These are phyloP conservation scores for Crocodylus rhombifer DNA, from an alignment of 2,797 vertebrate species.

Conservation along the genomic window DNA sequence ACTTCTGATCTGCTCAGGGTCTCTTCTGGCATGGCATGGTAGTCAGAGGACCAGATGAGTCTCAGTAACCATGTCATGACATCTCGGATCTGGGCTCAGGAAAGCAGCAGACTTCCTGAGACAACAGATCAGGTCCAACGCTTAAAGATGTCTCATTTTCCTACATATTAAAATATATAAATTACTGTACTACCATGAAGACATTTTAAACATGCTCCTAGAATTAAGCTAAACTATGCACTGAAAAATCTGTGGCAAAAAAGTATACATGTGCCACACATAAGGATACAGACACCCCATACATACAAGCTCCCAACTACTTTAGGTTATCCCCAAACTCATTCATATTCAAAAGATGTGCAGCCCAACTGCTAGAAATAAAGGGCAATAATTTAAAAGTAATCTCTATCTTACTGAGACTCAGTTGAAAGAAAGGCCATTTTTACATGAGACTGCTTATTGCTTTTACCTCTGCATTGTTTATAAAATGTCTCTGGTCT, in stretches of 20 bases:
- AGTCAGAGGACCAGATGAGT: no score
- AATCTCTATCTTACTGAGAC: background rate
- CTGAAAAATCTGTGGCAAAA: background rate
- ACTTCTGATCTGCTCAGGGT: no score
- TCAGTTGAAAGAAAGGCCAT: background rate
- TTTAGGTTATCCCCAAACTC: background rate
- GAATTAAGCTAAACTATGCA: background rate
- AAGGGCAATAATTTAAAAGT: background rate
- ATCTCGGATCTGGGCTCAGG: no score
- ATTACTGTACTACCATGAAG: background rate
- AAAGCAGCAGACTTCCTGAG: no score
- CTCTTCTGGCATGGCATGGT: no score
- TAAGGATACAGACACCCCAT: background rate
- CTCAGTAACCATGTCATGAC: no score
- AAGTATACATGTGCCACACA: background rate
- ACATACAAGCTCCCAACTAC: background rate
- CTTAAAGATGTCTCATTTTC: background rate
- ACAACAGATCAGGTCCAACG: background rate
- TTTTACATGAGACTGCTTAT: background rate
- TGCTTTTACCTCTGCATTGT: background rate
- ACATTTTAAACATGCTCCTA: background rate
- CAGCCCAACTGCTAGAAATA: background rate
- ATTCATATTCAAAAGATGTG: background rate
- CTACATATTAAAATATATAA: background rate
- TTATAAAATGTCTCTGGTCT: background rate